Percentiles rank a stretch among this genome's conserved stretches.
phyloP scores from a whole-genome alignment of 2,888 invertebrate species.

The Drosophila mimica region DNA sequence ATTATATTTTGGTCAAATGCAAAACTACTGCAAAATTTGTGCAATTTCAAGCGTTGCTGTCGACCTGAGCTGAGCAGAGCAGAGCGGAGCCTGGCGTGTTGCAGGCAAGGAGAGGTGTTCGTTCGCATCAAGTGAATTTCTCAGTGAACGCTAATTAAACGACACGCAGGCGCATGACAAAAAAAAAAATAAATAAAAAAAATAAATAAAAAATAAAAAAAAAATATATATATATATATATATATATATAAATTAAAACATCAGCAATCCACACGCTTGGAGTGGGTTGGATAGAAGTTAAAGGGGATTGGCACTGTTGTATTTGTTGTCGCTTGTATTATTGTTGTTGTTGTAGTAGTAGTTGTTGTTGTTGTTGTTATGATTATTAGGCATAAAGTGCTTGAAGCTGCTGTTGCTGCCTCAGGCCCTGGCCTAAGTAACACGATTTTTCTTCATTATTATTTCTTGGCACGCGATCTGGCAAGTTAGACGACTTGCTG shows the following conservation, averaged over 20 bases:
- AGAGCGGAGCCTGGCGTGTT: not conserved
- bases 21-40: not conserved
- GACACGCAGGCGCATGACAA: constrained; percentile 72
- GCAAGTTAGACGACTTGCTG: constrained; percentile 67
- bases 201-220: too few species aligned
- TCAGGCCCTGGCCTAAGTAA: constrained; percentile 65
- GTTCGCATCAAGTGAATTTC: constrained; percentile 18
- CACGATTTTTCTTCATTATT: constrained; percentile 79
- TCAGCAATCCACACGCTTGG: not conserved
- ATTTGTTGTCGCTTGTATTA: constrained; percentile 3
- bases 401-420: constrained; percentile 43
- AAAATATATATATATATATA: too few species aligned
- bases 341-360: too few species aligned
- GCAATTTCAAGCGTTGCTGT: constrained; percentile 43
- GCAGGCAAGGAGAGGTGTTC: not conserved
- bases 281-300: constrained; percentile 13
- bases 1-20: constrained; percentile 9
- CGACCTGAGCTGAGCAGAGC: not conserved
- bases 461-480: constrained; percentile 81
- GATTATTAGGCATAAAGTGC: constrained; percentile 71
- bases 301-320: constrained; percentile 17
- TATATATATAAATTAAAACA: not conserved
- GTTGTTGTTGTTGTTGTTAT: constrained; percentile 37
- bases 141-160: constrained; percentile 62
- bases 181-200: too few species aligned